These are phyloP conservation scores for Clamator glandarius DNA, from an alignment of 2,797 vertebrate genomes.

Conservation along the genomic window DNA sequence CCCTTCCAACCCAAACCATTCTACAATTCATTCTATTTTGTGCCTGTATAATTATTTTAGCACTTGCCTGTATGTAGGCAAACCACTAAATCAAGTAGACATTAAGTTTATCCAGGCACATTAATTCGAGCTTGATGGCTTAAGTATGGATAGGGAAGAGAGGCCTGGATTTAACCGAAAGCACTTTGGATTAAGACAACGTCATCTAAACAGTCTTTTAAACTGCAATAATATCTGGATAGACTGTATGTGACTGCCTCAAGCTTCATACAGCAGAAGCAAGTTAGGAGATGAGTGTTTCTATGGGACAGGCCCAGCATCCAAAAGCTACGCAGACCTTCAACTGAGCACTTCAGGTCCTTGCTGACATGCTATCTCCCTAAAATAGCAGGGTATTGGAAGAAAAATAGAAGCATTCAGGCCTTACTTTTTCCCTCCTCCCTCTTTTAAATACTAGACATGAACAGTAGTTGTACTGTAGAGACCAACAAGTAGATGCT, in stretches of 20 bases:
- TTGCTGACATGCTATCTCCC: neutral
- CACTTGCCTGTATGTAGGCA: neutral
- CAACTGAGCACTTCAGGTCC: neutral
- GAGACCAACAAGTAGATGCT: neutral
- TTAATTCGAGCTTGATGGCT: neutral
- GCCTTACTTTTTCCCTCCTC: neutral
- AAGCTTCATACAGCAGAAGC: neutral
- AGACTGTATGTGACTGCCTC: neutral
- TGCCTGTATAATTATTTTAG: neutral
- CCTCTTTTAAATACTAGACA: neutral
- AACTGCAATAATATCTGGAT: neutral
- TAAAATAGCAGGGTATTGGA: neutral
- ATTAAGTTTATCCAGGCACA: neutral
- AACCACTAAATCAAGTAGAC: neutral
- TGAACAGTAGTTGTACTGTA: neutral
- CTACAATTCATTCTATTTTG: neutral
- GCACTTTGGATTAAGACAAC: neutral
- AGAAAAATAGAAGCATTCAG: neutral
- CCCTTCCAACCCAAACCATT: too few relatives aligned
- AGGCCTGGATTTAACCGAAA: neutral
- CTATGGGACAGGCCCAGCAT: too few relatives aligned
- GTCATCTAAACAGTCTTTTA: neutral
- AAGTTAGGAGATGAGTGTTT: too few relatives aligned
- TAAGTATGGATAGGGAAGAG: neutral
- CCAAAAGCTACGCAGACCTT: fast-evolving